A percentile compares a stretch with the other conserved stretches of the same genome.
Conservation (phyloP, 2,113 vertebrate genomes). For the Pseudolaguvia tuberculata region DNA sequence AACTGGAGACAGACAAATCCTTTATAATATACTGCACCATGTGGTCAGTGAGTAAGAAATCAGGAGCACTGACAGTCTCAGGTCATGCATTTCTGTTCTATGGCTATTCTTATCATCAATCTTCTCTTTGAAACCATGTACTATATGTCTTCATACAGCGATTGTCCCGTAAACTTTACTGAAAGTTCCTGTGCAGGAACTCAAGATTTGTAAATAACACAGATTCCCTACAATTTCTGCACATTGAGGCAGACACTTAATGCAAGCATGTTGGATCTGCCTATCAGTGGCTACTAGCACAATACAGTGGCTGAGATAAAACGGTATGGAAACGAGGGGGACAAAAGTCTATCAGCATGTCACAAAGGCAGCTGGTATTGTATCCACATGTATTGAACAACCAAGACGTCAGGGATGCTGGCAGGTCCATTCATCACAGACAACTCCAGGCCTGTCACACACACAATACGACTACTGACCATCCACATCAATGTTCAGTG, state of each 20-base stretch:
- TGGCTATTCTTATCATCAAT: constrained; percentile 22
- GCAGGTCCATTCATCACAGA: constrained; percentile 76
- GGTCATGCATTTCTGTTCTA: constrained; percentile 22
- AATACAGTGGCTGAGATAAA: constrained; percentile 66
- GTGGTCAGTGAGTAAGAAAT: constrained; percentile 24
- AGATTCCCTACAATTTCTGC: background rate
- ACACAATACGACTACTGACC: constrained; percentile 62
- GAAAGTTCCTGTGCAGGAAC: constrained; percentile 17
- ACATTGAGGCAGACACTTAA: constrained; percentile 35
- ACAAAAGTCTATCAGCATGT: constrained; percentile 72
- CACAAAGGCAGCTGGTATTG: constrained; percentile 71
- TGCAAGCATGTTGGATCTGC: constrained; percentile 54
- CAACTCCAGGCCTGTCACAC: constrained; percentile 70
- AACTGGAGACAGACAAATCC: constrained; percentile 6
- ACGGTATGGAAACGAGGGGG: constrained; percentile 69
- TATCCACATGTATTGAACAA: constrained; percentile 77
- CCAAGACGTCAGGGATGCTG: constrained; percentile 68
- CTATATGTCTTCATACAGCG: constrained; percentile 1
- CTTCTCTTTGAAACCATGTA: constrained; percentile 6
- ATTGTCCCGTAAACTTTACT: constrained; percentile 15
- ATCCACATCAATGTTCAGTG: constrained; percentile 45
- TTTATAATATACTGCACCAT: constrained; percentile 13
- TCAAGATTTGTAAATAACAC: constrained; percentile 39
- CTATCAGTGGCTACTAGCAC: constrained; percentile 61
- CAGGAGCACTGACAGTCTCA: constrained; percentile 9